Percentiles rank a stretch among this genome's conserved stretches.
Evolutionary conservation across 2,113 vertebrate genomes (phyloP).

Genomic region (Dipodomys merriami): DNA sequence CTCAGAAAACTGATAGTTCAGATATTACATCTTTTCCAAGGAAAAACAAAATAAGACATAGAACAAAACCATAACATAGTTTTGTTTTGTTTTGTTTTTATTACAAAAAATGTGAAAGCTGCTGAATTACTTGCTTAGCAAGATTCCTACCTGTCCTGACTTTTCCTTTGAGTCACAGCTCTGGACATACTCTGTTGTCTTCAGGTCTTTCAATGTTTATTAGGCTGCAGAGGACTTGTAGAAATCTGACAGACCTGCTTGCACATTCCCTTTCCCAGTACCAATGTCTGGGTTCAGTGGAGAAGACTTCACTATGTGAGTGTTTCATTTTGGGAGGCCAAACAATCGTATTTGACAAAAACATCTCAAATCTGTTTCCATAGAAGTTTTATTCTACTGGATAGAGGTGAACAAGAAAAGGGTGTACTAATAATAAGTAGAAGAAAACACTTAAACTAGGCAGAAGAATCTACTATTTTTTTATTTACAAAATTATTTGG

Average conservation of each 20-base stretch:
- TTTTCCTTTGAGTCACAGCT: not conserved
- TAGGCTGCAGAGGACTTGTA: not conserved
- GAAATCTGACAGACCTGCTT: not conserved
- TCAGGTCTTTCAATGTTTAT: not conserved
- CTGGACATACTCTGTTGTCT: not conserved
- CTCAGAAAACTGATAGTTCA: not conserved
- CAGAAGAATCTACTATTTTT: not conserved
- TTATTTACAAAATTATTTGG: conserved; percentile 26
- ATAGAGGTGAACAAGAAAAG: not conserved
- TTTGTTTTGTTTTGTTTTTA: too few relatives aligned
- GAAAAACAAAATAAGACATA: not conserved
- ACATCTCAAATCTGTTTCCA: not conserved
- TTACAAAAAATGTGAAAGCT: not conserved
- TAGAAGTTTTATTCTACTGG: not conserved
- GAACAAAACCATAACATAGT: not conserved
- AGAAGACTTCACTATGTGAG: not conserved
- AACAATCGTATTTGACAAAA: not conserved
- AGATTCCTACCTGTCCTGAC: not conserved
- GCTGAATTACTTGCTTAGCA: not conserved
- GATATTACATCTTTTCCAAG: not conserved
- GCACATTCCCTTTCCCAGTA: not conserved
- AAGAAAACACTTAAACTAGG: not conserved
- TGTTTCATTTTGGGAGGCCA: not conserved
- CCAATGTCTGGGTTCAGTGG: not conserved
- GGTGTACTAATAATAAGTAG: not conserved